Conservation (phyloP, 2,797 vertebrate genomes). For the Eulemur rubriventer region DNA sequence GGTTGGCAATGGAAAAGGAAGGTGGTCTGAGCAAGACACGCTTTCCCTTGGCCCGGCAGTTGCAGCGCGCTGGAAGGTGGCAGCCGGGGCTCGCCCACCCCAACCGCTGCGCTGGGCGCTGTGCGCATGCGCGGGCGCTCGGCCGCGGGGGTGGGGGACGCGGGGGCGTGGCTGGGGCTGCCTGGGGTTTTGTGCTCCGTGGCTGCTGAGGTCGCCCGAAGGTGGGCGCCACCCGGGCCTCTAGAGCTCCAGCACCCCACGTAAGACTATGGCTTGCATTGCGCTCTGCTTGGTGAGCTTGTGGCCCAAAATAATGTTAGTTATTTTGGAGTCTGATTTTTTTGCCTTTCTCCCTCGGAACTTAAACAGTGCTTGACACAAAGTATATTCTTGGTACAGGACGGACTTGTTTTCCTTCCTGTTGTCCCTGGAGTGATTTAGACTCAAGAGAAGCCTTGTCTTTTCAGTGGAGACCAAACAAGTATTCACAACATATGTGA, state of each 20-base stretch:
- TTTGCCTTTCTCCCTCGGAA: neutral
- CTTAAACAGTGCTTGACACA: neutral
- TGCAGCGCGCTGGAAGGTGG: slow-evolving; percentile 77
- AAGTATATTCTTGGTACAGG: neutral
- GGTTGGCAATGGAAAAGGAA: neutral
- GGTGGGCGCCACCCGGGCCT: too few relatives aligned
- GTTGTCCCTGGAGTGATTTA: neutral
- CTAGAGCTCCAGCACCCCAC: neutral
- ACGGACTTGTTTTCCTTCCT: neutral
- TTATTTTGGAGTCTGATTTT: neutral
- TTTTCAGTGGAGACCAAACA: neutral
- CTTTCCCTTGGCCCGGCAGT: neutral
- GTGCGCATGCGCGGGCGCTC: slow-evolving; percentile 68
- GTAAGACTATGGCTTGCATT: accelerated
- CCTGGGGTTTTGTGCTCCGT: neutral
- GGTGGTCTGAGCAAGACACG: accelerated
- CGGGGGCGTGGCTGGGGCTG: neutral
- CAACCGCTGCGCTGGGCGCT: accelerated
- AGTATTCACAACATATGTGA: neutral
- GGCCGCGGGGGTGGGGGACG: accelerated
- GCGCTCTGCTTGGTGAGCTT: neutral
- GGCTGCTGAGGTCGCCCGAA: neutral
- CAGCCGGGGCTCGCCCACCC: slow-evolving; percentile 29
- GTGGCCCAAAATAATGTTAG: neutral
- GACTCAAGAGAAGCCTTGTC: neutral